Evolutionary conservation across 1,140 invertebrate genomes (phyloP).

Genomic region (Sycophila sp.): DNA sequence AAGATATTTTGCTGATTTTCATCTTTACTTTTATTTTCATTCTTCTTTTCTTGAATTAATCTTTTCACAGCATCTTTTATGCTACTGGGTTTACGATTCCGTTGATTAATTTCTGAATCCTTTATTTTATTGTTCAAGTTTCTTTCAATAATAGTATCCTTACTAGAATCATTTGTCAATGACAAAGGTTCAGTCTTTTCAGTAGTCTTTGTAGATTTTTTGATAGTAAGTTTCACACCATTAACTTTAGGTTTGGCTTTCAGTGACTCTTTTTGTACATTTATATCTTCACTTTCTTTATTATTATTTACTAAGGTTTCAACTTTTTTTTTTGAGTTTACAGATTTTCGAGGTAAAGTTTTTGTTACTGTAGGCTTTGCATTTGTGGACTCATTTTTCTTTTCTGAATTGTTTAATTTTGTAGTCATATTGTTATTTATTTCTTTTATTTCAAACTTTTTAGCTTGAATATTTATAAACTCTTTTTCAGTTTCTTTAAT

Average conservation of each 20-base stretch:
- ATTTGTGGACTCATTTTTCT: no score
- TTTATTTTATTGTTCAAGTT: constrained; percentile 16
- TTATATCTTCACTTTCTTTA: neutral
- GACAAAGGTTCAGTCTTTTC: neutral
- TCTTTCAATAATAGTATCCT: constrained; percentile 24
- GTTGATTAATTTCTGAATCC: constrained; percentile 43
- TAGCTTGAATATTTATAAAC: neutral
- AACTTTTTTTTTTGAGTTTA: no score
- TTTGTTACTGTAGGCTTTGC: no score
- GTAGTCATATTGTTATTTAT: no score
- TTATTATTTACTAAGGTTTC: no score
- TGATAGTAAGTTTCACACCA: no score
- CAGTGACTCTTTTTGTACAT: neutral
- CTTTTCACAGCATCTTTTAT: constrained; percentile 59
- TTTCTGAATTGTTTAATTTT: no score
- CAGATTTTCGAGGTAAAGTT: neutral
- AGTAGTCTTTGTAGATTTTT: no score
- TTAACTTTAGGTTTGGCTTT: no score
- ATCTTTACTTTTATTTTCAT: constrained; percentile 48
- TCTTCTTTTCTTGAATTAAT: constrained; percentile 58
- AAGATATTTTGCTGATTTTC: constrained; percentile 21
- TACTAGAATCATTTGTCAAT: neutral
- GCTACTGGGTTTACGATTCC: constrained; percentile 30
- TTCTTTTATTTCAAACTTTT: neutral
- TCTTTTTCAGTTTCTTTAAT: neutral